Conservation (phyloP, 2,113 vertebrate genomes). For the Eonycteris spelaea region DNA sequence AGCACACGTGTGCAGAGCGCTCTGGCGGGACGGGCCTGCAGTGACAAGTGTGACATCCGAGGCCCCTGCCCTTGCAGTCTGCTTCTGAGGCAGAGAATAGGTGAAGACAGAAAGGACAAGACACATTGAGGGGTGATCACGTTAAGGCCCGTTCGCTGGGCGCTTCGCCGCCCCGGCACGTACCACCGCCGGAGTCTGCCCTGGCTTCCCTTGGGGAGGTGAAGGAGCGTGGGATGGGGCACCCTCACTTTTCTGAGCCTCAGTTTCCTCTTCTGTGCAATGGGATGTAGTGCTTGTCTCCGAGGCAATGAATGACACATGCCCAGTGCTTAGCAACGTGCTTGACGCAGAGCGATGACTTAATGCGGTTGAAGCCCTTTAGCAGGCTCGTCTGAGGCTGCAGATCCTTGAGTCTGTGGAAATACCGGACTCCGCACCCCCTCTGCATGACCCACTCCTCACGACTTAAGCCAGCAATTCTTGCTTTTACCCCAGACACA, state of each 20-base stretch:
- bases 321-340: too few relatives aligned
- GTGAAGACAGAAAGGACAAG: neutral
- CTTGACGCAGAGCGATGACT: neutral
- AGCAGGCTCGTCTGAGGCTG: neutral
- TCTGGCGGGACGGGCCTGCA: too few relatives aligned
- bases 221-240: neutral
- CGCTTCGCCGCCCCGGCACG: accelerated
- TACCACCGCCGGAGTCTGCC: neutral
- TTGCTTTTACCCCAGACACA: neutral
- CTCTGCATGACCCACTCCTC: accelerated
- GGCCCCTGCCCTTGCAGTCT: neutral
- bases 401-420: neutral
- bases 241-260: neutral
- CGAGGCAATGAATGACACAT: neutral
- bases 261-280: neutral
- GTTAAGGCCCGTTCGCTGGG: neutral
- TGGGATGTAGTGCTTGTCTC: neutral
- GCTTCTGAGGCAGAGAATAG: neutral
- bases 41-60: neutral
- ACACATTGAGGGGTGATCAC: neutral
- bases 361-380: neutral
- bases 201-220: neutral
- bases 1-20: neutral
- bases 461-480: neutral
- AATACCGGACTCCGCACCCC: neutral